Conservation (phyloP, 2,888 invertebrate species). For the Rotaria sp. region DNA sequence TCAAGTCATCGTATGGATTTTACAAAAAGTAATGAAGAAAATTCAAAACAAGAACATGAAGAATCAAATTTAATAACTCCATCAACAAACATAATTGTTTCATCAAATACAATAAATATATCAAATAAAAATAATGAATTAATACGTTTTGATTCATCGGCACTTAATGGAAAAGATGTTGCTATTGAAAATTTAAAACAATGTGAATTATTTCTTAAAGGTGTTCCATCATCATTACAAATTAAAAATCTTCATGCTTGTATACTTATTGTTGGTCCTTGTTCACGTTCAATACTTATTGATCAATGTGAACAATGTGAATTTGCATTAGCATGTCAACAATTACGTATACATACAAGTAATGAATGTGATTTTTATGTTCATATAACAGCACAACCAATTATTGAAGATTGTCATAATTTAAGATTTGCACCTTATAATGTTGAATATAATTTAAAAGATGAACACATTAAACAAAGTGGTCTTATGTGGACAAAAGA, state of each 20-base stretch:
- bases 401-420: slow-evolving; percentile 78
- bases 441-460: slow-evolving; percentile 63
- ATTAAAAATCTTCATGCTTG: slow-evolving; percentile 71
- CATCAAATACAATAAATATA: neutral
- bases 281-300: slow-evolving; percentile 79
- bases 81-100: neutral
- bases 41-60: neutral
- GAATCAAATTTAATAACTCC: no score
- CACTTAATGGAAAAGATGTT: slow-evolving; percentile 55
- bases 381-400: slow-evolving; percentile 84
- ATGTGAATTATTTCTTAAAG: slow-evolving; percentile 71
- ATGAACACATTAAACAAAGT: slow-evolving; percentile 42
- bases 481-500: slow-evolving; percentile 62
- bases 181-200: slow-evolving; percentile 66
- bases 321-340: slow-evolving; percentile 81
- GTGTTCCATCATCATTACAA: slow-evolving; percentile 78
- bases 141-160: slow-evolving; percentile 42
- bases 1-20: neutral
- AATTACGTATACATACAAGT: slow-evolving; percentile 78
- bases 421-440: slow-evolving; percentile 77
- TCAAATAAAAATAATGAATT: neutral
- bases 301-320: slow-evolving; percentile 72
- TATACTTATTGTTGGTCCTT: slow-evolving; percentile 74
- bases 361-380: slow-evolving; percentile 71
- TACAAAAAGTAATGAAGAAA: neutral